phyloP scores from a whole-genome alignment of 2,797 vertebrate genomes.

The Morelia viridis region DNA sequence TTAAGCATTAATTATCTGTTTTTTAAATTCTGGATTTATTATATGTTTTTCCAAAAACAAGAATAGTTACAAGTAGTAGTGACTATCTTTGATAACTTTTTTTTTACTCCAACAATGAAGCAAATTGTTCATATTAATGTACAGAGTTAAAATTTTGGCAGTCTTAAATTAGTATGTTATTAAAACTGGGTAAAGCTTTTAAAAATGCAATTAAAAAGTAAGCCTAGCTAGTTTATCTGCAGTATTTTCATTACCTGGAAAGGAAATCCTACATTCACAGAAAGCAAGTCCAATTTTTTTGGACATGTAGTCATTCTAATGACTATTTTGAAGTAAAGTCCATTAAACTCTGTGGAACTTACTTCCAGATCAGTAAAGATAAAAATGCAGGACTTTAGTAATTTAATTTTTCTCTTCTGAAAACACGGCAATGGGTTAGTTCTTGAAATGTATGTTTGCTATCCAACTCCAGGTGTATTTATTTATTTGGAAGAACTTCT shows the following conservation, averaged over 20 bases:
- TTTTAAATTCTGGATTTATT: constrained; percentile 8
- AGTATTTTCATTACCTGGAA: background rate
- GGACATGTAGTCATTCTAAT: background rate
- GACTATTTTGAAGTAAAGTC: background rate
- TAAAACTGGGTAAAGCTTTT: background rate
- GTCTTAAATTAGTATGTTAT: background rate
- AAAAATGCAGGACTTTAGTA: background rate
- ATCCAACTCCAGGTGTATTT: background rate
- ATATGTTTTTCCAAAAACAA: background rate
- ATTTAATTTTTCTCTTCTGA: constrained; percentile 19
- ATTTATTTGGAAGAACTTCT: background rate
- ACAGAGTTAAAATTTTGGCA: background rate
- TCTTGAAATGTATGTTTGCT: constrained; percentile 18
- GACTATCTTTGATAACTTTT: background rate
- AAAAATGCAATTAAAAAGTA: background rate
- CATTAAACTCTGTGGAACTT: background rate
- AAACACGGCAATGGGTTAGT: background rate
- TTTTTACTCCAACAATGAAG: background rate
- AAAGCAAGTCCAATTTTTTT: background rate
- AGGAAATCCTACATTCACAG: background rate
- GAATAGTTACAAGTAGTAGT: background rate
- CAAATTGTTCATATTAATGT: background rate
- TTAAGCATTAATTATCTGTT: background rate
- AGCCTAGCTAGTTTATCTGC: background rate
- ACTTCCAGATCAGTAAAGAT: background rate